Conservation (phyloP, 2,888 invertebrate genomes). For the Oligia strigilis region DNA sequence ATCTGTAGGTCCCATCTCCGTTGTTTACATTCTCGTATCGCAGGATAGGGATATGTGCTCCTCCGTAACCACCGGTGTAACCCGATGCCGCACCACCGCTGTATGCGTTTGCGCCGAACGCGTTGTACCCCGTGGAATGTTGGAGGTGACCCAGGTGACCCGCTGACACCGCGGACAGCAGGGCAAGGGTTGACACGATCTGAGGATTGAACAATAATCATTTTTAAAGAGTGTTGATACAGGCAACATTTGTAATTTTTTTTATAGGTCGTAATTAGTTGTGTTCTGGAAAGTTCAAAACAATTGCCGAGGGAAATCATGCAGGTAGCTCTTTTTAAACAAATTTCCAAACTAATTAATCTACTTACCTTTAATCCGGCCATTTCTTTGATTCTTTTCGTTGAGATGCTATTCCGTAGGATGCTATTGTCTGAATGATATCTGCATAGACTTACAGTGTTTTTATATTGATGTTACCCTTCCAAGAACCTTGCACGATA, state of each 20-base stretch:
- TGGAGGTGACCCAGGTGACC: constrained; percentile 68
- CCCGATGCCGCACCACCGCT: constrained; percentile 67
- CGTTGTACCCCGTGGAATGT: constrained; percentile 63
- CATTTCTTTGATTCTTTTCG: constrained; percentile 51
- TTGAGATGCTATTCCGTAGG: constrained; percentile 60
- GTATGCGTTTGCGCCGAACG: constrained; percentile 67
- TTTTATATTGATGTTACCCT: constrained; percentile 78
- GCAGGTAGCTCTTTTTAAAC: background rate
- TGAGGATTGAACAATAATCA: constrained; percentile 50
- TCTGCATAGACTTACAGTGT: constrained; percentile 67
- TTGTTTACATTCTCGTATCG: constrained; percentile 91
- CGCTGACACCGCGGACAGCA: constrained; percentile 71
- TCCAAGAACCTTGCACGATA: constrained; percentile 74
- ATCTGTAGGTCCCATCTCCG: constrained; percentile 91
- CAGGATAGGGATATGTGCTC: constrained; percentile 90
- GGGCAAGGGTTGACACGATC: constrained; percentile 71
- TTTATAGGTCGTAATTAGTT: background rate
- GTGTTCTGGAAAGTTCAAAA: background rate
- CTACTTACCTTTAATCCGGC: constrained; percentile 70
- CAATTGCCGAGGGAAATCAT: background rate
- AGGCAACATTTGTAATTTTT: background rate
- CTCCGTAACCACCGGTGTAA: constrained; percentile 67
- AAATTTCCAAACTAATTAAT: constrained; percentile 2
- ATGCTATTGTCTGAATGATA: constrained; percentile 74
- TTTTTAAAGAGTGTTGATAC: background rate